Percentiles rank a stretch among this genome's conserved stretches.
Conservation (phyloP, 2,797 vertebrate genomes). For the Coilia nasus region DNA sequence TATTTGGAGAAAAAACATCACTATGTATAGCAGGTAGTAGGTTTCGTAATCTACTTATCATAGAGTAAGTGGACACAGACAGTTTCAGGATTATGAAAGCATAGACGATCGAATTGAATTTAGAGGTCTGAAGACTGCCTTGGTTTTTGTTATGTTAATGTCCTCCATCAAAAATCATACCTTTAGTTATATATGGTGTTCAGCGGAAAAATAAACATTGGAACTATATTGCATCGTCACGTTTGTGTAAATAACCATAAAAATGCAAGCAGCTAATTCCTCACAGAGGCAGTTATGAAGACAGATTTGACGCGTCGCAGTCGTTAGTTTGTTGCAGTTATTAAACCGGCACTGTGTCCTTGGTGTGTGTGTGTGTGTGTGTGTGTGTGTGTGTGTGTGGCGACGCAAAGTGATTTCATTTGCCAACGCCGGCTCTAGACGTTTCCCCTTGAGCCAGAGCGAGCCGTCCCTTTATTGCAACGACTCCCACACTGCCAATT, state of each 20-base stretch:
- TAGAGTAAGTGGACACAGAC: too few relatives aligned
- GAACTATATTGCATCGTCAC: not conserved
- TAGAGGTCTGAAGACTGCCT: too few relatives aligned
- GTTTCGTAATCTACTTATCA: too few relatives aligned
- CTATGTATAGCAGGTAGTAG: too few relatives aligned
- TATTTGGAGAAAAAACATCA: too few relatives aligned
- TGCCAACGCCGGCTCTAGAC: not conserved
- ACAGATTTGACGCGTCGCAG: not conserved
- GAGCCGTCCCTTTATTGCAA: not conserved
- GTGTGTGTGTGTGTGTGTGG: not conserved
- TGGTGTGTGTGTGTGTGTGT: not conserved
- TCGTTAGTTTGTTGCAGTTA: not conserved
- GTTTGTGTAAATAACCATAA: not conserved
- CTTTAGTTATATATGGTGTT: too few relatives aligned
- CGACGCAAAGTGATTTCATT: not conserved
- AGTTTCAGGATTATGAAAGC: too few relatives aligned
- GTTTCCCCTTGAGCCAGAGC: not conserved
- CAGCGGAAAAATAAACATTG: too few relatives aligned
- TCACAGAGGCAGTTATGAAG: not conserved
- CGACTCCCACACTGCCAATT: not conserved
- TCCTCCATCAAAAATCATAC: too few relatives aligned
- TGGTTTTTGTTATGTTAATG: too few relatives aligned
- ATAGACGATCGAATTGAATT: too few relatives aligned
- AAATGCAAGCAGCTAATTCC: not conserved
- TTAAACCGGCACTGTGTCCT: not conserved